Conservation (phyloP, 1,140 invertebrate genomes). For the Leptoteleia sp. region DNA sequence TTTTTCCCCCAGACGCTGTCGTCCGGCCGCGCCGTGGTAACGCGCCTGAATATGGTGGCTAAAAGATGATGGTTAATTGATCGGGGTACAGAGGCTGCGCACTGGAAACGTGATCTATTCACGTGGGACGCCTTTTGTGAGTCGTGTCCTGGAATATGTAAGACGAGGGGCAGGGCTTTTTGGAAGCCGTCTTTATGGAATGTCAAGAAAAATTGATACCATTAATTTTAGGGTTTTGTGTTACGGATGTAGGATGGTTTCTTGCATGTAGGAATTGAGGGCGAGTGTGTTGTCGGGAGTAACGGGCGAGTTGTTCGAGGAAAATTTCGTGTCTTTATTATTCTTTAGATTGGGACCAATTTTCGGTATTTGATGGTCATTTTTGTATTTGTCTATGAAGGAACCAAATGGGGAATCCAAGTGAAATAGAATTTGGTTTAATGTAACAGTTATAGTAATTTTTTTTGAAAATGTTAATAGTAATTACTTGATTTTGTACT, state of each 20-base stretch:
- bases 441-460: no score
- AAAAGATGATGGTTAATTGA: slow-evolving; percentile 3
- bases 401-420: no score
- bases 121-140: slow-evolving; percentile 2
- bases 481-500: no score
- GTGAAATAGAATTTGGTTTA: no score
- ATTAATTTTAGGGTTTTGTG: slow-evolving; percentile 29
- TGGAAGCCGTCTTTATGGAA: slow-evolving; percentile 12
- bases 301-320: not conserved
- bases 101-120: slow-evolving; percentile 18
- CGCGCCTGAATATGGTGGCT: no score
- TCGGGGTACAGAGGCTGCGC: not conserved
- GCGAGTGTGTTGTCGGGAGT: not conserved
- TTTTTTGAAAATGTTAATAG: no score
- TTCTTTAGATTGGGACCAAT: not conserved
- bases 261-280: not conserved
- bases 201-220: slow-evolving; percentile 26
- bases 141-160: slow-evolving; percentile 4
- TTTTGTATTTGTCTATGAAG: no score
- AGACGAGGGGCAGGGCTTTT: not conserved
- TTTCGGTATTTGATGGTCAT: not conserved
- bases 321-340: no score
- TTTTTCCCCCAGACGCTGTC: no score
- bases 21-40: no score
- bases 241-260: slow-evolving; percentile 9